Evolutionary conservation across 1,140 invertebrate species (phyloP), one percentile per base, ranked within the genome.

Genomic region (Drosophila lini): DNA sequence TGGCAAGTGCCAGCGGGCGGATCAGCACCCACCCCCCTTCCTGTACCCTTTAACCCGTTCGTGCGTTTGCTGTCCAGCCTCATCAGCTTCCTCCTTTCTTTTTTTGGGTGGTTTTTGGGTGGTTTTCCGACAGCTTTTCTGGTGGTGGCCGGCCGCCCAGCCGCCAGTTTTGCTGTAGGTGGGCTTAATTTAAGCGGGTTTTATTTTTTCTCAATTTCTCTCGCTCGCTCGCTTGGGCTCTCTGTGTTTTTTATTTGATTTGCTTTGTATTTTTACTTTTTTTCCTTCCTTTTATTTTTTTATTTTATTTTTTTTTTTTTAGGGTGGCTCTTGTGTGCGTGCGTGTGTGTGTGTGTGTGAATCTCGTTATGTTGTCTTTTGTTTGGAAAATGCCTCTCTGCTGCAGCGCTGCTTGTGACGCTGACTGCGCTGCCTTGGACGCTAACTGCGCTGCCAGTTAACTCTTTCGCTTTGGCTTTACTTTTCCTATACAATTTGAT

Each of bases 101-200:
- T 48, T 67, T 73, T 56, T 56, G 60, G 41, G 34, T 67, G 77
- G 56, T 45, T 36, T 57, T 58, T 15, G 44, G 64, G 22, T 38
- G 60, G 38, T 50, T 65, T 42, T 44, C 56, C 22, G 40, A 36
- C 52, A 44, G 71, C 38, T 52, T 38, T 55, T 67, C 53, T 75
- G 71, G 57, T 81, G 74, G 41, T 78, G 81, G 81, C 75, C 82
- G 76, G 52, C 19, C 28, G 50, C 6, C 50, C 5, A 11, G 5
- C 25, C 25, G 25, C 25, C 25, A 28, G 25, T 28, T 13, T 15
- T 22, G 32, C 22, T 55, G 84, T 78, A 80, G 83, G 80, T 88
- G 83, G 83, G 84, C 77, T 88, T 88, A 89, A 88, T 88, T 88
- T 88, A 89, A 88, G 83, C 83, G 84, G 83, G 83, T 88, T 88